Evolutionary conservation across 1,140 invertebrate genomes (phyloP).

Genomic region (Ctenoplectra terminalis): DNA sequence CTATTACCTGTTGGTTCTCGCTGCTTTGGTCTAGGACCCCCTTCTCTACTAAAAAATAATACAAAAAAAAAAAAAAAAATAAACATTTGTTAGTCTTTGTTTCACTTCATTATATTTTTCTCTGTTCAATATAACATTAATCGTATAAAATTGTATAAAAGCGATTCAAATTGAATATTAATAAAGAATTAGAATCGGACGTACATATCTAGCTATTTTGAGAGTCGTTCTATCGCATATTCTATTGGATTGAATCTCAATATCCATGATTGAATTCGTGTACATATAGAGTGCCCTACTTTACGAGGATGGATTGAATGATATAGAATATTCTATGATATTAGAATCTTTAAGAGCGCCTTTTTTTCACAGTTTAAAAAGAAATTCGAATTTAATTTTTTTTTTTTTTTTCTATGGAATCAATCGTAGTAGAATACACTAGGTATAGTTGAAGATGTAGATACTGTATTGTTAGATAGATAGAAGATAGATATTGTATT

Average conservation of each 20-base stretch:
- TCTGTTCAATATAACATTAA: no score
- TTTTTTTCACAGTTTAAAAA: no score
- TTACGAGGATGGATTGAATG: background rate
- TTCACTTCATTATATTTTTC: no score
- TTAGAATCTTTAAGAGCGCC: background rate
- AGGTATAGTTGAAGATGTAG: no score
- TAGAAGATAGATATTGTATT: no score
- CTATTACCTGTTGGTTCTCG: conserved; percentile 81
- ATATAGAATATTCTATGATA: background rate
- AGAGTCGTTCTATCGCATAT: background rate
- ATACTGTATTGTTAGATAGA: no score
- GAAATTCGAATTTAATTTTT: no score
- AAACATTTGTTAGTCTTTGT: background rate
- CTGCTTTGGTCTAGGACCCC: conserved; percentile 82
- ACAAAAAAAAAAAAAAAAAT: conserved; percentile 4
- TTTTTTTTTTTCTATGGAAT: no score
- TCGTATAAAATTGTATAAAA: no score
- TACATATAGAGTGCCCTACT: conserved; percentile 16
- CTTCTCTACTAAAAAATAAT: conserved; percentile 84
- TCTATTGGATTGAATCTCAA: conserved; percentile 18
- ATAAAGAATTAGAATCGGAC: background rate
- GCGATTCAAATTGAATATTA: background rate
- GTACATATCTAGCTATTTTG: background rate
- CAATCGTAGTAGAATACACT: no score
- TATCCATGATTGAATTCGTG: conserved; percentile 15